phyloP scores from a whole-genome alignment of 2,797 vertebrate genomes.

The Phrynocephalus forsythii region DNA sequence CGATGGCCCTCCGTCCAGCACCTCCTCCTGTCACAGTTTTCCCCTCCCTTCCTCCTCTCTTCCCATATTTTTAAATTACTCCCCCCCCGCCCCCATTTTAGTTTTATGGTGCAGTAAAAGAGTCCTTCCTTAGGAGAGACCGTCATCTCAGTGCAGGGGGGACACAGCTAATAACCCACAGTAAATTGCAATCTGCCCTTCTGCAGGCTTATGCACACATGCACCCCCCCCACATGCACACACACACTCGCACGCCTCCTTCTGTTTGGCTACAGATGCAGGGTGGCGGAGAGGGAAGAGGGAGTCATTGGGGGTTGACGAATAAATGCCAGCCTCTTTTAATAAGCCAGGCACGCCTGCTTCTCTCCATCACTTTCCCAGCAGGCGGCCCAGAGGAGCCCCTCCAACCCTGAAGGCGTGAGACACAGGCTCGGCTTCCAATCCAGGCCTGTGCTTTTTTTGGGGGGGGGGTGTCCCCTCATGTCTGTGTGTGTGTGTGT shows the following conservation, averaged over 20 bases:
- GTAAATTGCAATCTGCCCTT: neutral
- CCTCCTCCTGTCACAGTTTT: too few relatives aligned
- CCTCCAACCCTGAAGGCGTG: too few relatives aligned
- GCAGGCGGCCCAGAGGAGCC: neutral
- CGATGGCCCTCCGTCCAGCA: neutral
- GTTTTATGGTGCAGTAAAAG: neutral
- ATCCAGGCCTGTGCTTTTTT: too few relatives aligned
- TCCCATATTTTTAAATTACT: too few relatives aligned
- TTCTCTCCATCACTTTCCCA: too few relatives aligned
- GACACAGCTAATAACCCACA: neutral
- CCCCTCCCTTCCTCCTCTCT: neutral
- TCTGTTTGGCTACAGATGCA: slow-evolving; percentile 23
- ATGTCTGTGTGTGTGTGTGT: too few relatives aligned
- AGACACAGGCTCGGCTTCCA: too few relatives aligned
- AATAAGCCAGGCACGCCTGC: rapidly evolving
- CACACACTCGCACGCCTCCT: neutral
- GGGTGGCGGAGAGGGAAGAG: neutral
- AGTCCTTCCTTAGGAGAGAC: neutral
- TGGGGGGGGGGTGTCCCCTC: too few relatives aligned
- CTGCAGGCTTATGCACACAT: neutral
- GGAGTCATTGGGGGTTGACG: neutral
- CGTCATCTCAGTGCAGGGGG: neutral
- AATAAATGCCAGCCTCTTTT: neutral
- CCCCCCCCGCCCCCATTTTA: neutral
- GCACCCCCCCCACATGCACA: neutral